Evolutionary conservation across 2,888 invertebrate genomes (phyloP).

Genomic region (Automeris io): DNA sequence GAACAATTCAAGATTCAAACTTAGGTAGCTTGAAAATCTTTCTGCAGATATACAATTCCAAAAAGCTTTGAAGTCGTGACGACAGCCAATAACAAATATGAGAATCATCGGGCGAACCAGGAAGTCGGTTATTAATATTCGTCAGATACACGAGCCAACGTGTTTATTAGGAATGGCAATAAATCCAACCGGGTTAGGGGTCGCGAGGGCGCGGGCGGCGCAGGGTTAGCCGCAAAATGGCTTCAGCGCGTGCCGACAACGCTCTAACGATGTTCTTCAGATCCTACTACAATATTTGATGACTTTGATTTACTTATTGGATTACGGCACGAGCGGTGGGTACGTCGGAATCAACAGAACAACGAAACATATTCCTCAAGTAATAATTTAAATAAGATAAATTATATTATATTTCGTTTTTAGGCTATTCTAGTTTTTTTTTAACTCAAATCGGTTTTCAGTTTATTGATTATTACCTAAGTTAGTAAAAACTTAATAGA

Average conservation of each 20-base stretch:
- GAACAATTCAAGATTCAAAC: not conserved
- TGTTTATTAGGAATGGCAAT: slow-evolving; percentile 65
- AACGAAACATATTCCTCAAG: slow-evolving; percentile 5
- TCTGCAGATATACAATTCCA: slow-evolving; percentile 23
- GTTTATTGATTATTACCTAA: too few relatives aligned
- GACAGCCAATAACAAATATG: slow-evolving; percentile 50
- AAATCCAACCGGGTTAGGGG: slow-evolving; percentile 39
- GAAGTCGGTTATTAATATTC: slow-evolving; percentile 66
- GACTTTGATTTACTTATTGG: slow-evolving; percentile 66
- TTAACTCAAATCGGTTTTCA: too few relatives aligned
- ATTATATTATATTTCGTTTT: too few relatives aligned
- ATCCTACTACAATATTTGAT: slow-evolving; percentile 49
- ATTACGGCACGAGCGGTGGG: slow-evolving; percentile 23
- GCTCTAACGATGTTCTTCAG: slow-evolving; percentile 61
- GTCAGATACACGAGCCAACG: slow-evolving; percentile 57
- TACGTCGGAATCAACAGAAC: slow-evolving; percentile 1
- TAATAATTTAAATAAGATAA: too few relatives aligned
- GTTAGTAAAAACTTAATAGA: too few relatives aligned
- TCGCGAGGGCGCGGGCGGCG: slow-evolving; percentile 22
- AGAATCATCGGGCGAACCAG: slow-evolving; percentile 46
- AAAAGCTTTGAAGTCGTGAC: slow-evolving; percentile 38
- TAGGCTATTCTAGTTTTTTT: too few relatives aligned
- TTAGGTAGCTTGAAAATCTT: slow-evolving; percentile 15
- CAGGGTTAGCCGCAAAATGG: slow-evolving; percentile 57
- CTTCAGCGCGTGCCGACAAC: slow-evolving; percentile 55